Conservation (phyloP, 2,113 vertebrate species). For the Protomyctophum bolini region DNA sequence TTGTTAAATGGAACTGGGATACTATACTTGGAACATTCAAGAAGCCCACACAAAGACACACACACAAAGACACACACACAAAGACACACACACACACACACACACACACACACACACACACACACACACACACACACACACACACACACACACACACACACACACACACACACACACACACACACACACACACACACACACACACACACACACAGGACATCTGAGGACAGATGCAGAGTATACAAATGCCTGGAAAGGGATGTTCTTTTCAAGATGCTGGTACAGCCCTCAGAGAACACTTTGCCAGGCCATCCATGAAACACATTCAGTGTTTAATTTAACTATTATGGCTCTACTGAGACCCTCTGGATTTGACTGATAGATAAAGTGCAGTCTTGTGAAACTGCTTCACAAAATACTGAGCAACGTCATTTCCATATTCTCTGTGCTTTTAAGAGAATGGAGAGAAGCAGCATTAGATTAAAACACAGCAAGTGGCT, state of each 20-base stretch:
- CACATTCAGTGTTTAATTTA: conserved; percentile 38
- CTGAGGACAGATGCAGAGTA: conserved; percentile 7
- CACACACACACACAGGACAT: too few species aligned
- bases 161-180: too few species aligned
- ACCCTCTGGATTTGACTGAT: conserved; percentile 14
- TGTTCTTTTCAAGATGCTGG: conserved; percentile 6
- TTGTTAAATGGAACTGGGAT: neutral
- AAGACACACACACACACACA: too few species aligned
- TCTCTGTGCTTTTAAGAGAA: conserved; percentile 3
- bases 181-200: too few species aligned
- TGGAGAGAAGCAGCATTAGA: neutral
- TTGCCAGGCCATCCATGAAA: conserved; percentile 24
- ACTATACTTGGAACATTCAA: conserved; percentile 4
- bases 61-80: too few species aligned
- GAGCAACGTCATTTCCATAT: conserved; percentile 24
- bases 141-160: too few species aligned
- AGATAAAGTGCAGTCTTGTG: conserved; percentile 2
- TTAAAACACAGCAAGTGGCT: neutral
- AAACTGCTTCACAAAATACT: conserved; percentile 9
- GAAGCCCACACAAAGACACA: neutral
- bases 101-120: too few species aligned
- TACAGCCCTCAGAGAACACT: conserved; percentile 18
- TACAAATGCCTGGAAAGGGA: conserved; percentile 21
- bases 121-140: too few species aligned
- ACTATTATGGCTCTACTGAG: conserved; percentile 21